A percentile compares a stretch with the other conserved stretches of the same genome.
These are phyloP conservation scores for Odontomachus brunneus DNA, from an alignment of 1,140 invertebrate species.

Conservation along the genomic window DNA sequence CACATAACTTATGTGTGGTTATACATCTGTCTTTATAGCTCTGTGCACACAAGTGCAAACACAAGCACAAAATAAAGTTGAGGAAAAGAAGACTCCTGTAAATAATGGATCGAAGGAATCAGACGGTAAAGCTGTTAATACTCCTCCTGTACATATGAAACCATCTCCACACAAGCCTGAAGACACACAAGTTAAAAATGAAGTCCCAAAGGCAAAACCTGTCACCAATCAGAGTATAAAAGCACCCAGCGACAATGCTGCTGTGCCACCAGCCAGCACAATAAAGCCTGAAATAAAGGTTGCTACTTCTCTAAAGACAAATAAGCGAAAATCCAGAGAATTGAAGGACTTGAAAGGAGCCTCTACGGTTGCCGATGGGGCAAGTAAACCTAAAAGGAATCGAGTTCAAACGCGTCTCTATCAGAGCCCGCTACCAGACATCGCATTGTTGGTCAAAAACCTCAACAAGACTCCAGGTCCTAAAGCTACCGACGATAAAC, in stretches of 20 bases:
- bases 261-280: conserved; percentile 47
- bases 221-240: conserved; percentile 45
- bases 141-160: conserved; percentile 67
- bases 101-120: conserved; percentile 77
- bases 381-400: conserved; percentile 86
- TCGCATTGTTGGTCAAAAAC: conserved; percentile 91
- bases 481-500: conserved; percentile 91
- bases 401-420: conserved; percentile 91
- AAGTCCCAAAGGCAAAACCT: conserved; percentile 64
- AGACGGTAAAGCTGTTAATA: conserved; percentile 63
- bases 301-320: conserved; percentile 69
- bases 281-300: conserved; percentile 65
- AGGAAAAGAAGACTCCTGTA: conserved; percentile 80
- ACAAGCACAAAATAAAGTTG: conserved; percentile 74
- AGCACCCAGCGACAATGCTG: conserved; percentile 41
- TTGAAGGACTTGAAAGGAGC: conserved; percentile 79
- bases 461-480: conserved; percentile 87
- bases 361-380: conserved; percentile 63
- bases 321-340: conserved; percentile 83
- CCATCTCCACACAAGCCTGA: conserved; percentile 68
- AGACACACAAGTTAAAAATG: conserved; percentile 59
- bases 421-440: conserved; percentile 92
- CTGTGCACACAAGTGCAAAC: conserved; percentile 64
- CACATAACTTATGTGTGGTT: neutral
- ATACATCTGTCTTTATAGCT: conserved; percentile 63